A percentile compares a stretch with the other conserved stretches of the same genome.
Evolutionary conservation across 2,113 vertebrate genomes (phyloP).

Genomic region (Macaca mulatta): DNA sequence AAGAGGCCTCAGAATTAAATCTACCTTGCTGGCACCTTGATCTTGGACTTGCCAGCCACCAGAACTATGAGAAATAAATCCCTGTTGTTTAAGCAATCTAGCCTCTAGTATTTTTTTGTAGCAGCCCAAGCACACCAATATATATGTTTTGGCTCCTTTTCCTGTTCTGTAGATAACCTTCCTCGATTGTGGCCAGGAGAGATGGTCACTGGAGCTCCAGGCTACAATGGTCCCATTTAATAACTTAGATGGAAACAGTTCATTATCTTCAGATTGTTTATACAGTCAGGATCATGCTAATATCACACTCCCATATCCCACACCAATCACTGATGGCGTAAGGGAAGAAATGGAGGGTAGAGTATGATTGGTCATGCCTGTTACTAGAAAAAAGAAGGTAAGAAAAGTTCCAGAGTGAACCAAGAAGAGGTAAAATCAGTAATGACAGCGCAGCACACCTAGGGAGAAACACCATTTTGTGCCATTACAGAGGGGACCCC

Average conservation of each 20-base stretch:
- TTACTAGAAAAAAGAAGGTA: background rate
- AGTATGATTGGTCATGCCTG: background rate
- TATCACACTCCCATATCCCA: background rate
- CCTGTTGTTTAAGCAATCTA: background rate
- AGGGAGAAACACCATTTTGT: background rate
- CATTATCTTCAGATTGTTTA: background rate
- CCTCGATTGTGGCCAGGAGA: background rate
- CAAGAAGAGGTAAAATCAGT: background rate
- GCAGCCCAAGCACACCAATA: background rate
- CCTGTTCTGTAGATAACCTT: background rate
- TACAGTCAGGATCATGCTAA: background rate
- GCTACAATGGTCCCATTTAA: background rate
- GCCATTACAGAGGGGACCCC: background rate
- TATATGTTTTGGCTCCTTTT: background rate
- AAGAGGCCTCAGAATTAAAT: background rate
- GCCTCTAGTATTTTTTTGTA: background rate
- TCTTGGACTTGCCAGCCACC: background rate
- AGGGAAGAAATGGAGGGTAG: background rate
- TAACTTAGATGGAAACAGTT: background rate
- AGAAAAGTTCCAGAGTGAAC: background rate
- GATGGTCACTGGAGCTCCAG: background rate
- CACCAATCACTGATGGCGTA: background rate
- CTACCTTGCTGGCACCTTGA: background rate
- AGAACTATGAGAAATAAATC: background rate
- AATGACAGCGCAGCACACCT: background rate